Evolutionary conservation across 2,113 vertebrate species (phyloP), one percentile per base, ranked within the genome.

Genomic region (Notarius quadriscutis): DNA sequence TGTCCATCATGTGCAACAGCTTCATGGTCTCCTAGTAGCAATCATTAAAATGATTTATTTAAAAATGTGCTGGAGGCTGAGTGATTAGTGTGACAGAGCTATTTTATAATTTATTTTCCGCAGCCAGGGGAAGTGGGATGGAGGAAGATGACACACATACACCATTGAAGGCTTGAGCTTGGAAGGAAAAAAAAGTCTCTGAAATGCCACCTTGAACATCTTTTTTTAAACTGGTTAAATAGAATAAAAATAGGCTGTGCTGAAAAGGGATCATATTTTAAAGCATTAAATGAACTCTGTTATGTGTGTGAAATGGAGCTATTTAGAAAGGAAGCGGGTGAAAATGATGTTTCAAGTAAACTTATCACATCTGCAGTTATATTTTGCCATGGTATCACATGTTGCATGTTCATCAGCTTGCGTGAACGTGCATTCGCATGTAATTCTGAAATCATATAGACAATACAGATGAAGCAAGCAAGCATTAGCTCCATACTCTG

Each of bases 41-140:
- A 95, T 94, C 92, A 92, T 94, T 93, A 94, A 95, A 88, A 95
- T 91, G 93, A 90, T 95, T 95, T 94, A 95, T 95, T 95, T 94
- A 95, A 94, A 92, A 94, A 91, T 91, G 91, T 91, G 92, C 91
- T 92, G 91, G 88, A 90, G 92, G 93, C 95, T 93, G 92, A 93
- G 88, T 94, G 93, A 93, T 95, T 93, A 92, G 91, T 94, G 90
- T 94, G 94, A 95, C 92, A 96, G 95, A 86, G 84, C 90, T 93
- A 94, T 90, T 95, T 91, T 90, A 93, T 95, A 96, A 94, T 94
- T 95, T 93, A 96, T 94, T 92, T 92, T 92, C 89, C 81, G 92
- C 86, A 63, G 91, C 92, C 91, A 91, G 91, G 91, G 91, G 94
- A 95, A 92, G 89, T 91, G 93, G 91, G 89, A 92, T 92, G 94